Evolutionary conservation across 2,888 invertebrate genomes (phyloP), one percentile per base, ranked within the genome.

Genomic region (Fragum whitleyi): DNA sequence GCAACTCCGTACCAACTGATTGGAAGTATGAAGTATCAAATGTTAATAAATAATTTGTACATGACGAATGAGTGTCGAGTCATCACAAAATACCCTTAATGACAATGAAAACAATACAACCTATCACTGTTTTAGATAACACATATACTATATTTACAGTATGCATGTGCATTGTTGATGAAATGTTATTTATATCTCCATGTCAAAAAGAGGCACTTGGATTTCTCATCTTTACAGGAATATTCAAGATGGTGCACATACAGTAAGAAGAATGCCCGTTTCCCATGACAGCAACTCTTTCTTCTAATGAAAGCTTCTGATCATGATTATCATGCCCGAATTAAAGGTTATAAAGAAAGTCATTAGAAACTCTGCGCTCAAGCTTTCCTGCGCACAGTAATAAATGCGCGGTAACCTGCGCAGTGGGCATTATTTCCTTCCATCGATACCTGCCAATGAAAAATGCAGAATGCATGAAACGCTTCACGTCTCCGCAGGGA

Each of bases 381-480:
- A 42, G 26, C 23, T 65, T 36, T 65, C 36, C 42, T 36, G 65
- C 65, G 65, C 42, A 65, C 65, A 42, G 14, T 42, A 65, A 65
- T 65, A 65, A 42, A 65, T 65, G 65, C 65, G 65, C 65, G 42
- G 65, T 65, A 42, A 65, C 65, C 65, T 65, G 65, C 65, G 65
- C 65, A 42, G 2, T 21, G 65, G 11, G 65, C 65, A 23, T 6
- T 36, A 39, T 42, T 21, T 65, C 21, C 42, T 21, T 16, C 39
- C 39, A 11, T 26, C 28, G 42, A 42, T 65, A 65, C 65, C 65
- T 65, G 65, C 36, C 65, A n/a, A 26, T 65, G 28, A 26, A 32
- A 65, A 65, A 65, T 65, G 65, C 65, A 65, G 36, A 65, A 65
- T 65, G 65, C 65, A 65, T 65, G 32, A 32, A 65, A n/a, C 65